phyloP scores from a whole-genome alignment of 2,113 vertebrate genomes.

The Mustela nigripes region DNA sequence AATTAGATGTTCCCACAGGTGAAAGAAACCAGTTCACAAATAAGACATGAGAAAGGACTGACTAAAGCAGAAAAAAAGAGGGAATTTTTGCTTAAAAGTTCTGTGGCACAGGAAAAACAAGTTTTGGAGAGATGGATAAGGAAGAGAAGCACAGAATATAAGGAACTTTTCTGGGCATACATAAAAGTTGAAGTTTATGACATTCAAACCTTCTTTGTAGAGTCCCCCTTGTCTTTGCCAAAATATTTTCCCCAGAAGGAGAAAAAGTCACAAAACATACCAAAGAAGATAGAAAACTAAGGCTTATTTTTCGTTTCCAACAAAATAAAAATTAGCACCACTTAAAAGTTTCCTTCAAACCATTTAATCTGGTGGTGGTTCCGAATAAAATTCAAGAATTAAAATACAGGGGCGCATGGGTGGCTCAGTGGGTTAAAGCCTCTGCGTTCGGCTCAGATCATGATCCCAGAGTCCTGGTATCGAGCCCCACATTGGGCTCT shows the following conservation, averaged over 20 bases:
- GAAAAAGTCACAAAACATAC: not conserved
- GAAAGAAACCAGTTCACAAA: not conserved
- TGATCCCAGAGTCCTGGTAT: too few relatives aligned
- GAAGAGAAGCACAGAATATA: not conserved
- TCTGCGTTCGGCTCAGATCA: too few relatives aligned
- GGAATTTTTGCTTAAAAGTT: not conserved
- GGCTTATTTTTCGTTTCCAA: constrained; percentile 36
- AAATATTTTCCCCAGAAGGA: constrained; percentile 23
- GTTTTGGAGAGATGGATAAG: not conserved
- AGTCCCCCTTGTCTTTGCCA: not conserved
- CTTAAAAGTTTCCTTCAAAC: constrained; percentile 27
- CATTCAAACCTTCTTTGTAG: constrained; percentile 47
- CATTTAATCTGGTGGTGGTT: not conserved
- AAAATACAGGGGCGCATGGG: not conserved
- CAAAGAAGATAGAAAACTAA: not conserved
- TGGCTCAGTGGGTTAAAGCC: too few relatives aligned
- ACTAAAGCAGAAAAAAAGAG: constrained; percentile 3
- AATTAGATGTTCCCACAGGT: not conserved
- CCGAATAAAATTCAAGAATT: not conserved
- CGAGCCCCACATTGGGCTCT: too few relatives aligned
- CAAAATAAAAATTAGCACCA: constrained; percentile 44
- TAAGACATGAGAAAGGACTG: constrained; percentile 1
- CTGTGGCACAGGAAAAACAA: not conserved
- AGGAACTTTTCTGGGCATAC: not conserved
- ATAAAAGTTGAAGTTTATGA: not conserved